phyloP scores from a whole-genome alignment of 2,113 vertebrate genomes.

The Scopus umbretta region DNA sequence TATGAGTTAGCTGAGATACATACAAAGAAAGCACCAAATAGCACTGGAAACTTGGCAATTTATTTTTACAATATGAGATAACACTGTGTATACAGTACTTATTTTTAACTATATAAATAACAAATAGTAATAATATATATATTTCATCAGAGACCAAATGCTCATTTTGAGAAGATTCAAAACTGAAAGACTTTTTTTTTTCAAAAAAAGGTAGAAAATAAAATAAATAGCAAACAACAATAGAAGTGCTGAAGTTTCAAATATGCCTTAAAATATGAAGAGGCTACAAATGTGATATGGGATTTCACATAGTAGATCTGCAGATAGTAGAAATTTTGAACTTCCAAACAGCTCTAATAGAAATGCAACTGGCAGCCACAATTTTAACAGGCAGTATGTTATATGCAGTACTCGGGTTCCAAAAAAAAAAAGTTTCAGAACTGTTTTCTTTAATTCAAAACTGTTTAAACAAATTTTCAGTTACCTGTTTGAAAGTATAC shows the following conservation, averaged over 20 bases:
- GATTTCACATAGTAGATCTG: not conserved
- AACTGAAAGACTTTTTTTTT: not conserved
- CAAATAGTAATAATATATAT: not conserved
- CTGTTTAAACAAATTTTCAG: not conserved
- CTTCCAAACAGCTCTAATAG: not conserved
- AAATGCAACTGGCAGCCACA: not conserved
- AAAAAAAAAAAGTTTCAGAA: not conserved
- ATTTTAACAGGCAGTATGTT: not conserved
- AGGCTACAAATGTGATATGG: not conserved
- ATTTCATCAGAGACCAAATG: not conserved
- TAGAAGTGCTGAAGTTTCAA: not conserved
- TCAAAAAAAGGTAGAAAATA: not conserved
- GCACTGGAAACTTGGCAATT: not conserved
- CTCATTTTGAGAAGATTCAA: not conserved
- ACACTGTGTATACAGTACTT: not conserved
- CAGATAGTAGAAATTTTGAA: not conserved
- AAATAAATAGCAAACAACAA: not conserved
- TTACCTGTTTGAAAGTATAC: accelerated
- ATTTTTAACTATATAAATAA: not conserved
- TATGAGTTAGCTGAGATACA: not conserved
- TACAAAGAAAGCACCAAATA: not conserved
- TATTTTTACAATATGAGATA: not conserved
- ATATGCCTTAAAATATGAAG: not conserved
- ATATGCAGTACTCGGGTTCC: not conserved
- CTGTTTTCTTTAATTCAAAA: not conserved